Evolutionary conservation across 2,888 invertebrate species (phyloP).

Genomic region (Embidobia sp.): DNA sequence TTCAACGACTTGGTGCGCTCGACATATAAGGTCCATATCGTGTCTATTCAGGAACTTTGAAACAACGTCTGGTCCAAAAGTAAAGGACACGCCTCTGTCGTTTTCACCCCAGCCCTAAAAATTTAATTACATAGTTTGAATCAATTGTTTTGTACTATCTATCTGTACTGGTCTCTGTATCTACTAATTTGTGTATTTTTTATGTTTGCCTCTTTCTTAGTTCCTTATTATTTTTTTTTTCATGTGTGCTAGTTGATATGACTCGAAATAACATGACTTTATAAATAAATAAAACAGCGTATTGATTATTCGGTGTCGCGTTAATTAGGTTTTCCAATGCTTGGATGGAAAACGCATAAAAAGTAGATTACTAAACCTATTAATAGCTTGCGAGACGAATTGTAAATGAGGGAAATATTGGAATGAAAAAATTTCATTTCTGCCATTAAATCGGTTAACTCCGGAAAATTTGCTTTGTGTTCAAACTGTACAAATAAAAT

Average conservation of each 20-base stretch:
- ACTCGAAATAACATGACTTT: slow-evolving; percentile 20
- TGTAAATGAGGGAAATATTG: slow-evolving; percentile 1
- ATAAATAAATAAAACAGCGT: slow-evolving; percentile 48
- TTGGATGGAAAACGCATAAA: slow-evolving; percentile 31
- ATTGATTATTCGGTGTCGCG: slow-evolving; percentile 28
- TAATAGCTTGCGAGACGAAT: slow-evolving; percentile 19
- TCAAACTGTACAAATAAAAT: no score
- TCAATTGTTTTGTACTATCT: no score
- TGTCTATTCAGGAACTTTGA: slow-evolving; percentile 99
- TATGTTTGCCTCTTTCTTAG: no score
- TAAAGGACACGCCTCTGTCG: slow-evolving; percentile 99
- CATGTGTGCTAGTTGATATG: no score
- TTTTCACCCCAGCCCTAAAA: slow-evolving; percentile 98
- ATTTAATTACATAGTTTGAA: no score
- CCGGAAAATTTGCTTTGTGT: no score
- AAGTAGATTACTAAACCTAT: slow-evolving; percentile 32
- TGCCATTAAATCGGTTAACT: no score
- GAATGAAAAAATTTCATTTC: no score
- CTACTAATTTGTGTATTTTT: no score
- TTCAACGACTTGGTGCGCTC: slow-evolving; percentile 99
- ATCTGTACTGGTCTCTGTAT: no score
- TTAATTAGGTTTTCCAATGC: slow-evolving; percentile 42
- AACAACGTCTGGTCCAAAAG: slow-evolving; percentile 99
- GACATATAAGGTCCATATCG: slow-evolving; percentile 99
- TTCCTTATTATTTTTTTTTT: no score